Evolutionary conservation across 2,888 invertebrate species (phyloP).

Genomic region (Heteromurus nitidus): DNA sequence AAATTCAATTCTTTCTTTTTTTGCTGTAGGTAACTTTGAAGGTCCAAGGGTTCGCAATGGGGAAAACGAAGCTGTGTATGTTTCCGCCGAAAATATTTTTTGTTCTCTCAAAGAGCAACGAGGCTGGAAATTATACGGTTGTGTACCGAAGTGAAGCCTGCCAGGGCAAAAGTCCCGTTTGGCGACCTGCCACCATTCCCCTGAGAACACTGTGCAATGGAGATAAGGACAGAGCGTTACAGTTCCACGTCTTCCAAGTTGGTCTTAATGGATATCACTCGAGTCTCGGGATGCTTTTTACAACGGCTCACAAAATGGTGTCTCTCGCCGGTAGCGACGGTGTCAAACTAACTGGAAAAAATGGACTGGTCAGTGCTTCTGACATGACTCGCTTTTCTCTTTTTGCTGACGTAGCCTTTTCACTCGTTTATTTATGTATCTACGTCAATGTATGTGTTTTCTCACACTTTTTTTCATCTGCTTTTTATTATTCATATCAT

Average conservation of each 20-base stretch:
- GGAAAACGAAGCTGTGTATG: conserved; percentile 66
- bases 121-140: conserved; percentile 75
- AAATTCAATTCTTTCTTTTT: background rate
- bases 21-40: conserved; percentile 60
- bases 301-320: conserved; percentile 64
- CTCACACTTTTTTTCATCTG: too few species aligned
- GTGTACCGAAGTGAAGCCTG: conserved; percentile 78
- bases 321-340: conserved; percentile 50
- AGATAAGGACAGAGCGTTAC: conserved; percentile 62
- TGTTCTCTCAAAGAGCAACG: conserved; percentile 75
- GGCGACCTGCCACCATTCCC: conserved; percentile 77
- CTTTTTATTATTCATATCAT: too few species aligned
- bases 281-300: conserved; percentile 50
- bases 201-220: conserved; percentile 78
- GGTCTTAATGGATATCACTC: conserved; percentile 66
- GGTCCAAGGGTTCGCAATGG: conserved; percentile 63
- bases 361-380: conserved; percentile 70
- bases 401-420: conserved; percentile 26
- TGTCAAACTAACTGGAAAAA: conserved; percentile 64
- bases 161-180: conserved; percentile 77
- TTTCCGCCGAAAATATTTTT: conserved; percentile 70
- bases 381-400: conserved; percentile 35
- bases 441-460: background rate
- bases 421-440: too few species aligned
- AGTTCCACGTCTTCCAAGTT: conserved; percentile 63